Evolutionary conservation across 2,888 invertebrate species (phyloP), one percentile per base, ranked within the genome.

Genomic region (Dryocosmus kuriphilus): DNA sequence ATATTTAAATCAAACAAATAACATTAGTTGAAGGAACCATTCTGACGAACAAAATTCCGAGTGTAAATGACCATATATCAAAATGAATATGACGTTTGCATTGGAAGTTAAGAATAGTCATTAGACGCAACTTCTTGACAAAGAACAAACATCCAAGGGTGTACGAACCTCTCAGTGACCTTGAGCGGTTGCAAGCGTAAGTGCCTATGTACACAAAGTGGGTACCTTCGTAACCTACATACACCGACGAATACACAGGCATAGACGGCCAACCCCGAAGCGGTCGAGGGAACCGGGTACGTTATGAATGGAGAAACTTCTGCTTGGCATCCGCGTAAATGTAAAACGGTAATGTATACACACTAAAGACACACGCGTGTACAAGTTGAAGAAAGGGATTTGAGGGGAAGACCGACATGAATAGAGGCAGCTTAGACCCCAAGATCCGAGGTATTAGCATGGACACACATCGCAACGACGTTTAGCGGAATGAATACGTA

Each of bases 271-370:
- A 79, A 82, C 80, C 82, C 82, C 83, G 77, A 80, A 78, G 80
- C 79, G 80, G 82, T 79, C 82, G 81, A 81, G 81, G 78, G 77
- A 78, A 79, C 77, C 77, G 74, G 76, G 79, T 74, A 78, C 65
- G 83, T 88, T 88, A 89, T 89, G 89, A 89, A 89, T 89, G 89
- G 86, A 88, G 88, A 88, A 88, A 89, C 88, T 89, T 89, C 84
- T 82, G 83, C 84, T 81, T 81, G 78, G 80, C 82, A 77, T 80
- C 78, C 74, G 80, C 78, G 82, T 81, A 80, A 83, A 84, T 83
- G 80, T 79, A 79, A 81, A 79, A 77, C 83, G 79, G 79, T 75
- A 41, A 27, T 61, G 55, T 76, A 80, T 81, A 78, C 76, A 79
- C 76, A 79, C 73, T 76, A 67, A 74, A 71, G 79, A 74, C 61